Conservation (phyloP, 2,797 vertebrate species). For the Kryptopterus vitreolus region DNA sequence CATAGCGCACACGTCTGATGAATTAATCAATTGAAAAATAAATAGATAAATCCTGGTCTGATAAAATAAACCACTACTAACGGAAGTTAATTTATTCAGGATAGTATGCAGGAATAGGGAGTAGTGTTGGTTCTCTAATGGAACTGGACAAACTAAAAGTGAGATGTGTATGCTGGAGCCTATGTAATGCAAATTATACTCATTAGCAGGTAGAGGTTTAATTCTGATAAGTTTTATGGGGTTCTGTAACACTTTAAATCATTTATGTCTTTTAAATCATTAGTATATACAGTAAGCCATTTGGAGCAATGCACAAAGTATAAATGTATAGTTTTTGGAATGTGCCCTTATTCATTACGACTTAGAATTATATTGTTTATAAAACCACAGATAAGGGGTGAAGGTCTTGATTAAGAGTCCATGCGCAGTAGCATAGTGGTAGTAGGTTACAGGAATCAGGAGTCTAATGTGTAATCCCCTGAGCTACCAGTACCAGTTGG, state of each 20-base stretch:
- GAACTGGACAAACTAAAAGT: background rate
- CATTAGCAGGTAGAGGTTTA: background rate
- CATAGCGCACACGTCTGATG: conserved; percentile 10
- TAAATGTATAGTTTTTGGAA: too few relatives aligned
- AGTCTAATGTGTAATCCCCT: too few relatives aligned
- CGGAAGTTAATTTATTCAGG: background rate
- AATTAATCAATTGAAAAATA: conserved; percentile 33
- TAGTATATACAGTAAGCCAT: background rate
- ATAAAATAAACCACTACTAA: conserved; percentile 18
- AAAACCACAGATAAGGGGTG: too few relatives aligned
- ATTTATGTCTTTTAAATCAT: background rate
- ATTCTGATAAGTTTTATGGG: background rate
- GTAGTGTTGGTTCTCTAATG: background rate
- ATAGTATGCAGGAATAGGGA: background rate
- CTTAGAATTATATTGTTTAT: too few relatives aligned
- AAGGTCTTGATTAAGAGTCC: too few relatives aligned
- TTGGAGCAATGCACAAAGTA: background rate
- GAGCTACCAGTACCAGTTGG: background rate
- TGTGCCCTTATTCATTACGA: too few relatives aligned
- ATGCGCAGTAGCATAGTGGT: too few relatives aligned
- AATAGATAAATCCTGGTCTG: conserved; percentile 22
- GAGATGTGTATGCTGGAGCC: background rate
- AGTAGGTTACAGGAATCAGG: too few relatives aligned
- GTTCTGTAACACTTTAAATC: background rate
- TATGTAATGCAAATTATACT: background rate